A percentile compares a stretch with the other conserved stretches of the same genome.
Conservation (phyloP, 2,113 vertebrate species). For the Oncorhynchus clarkii region DNA sequence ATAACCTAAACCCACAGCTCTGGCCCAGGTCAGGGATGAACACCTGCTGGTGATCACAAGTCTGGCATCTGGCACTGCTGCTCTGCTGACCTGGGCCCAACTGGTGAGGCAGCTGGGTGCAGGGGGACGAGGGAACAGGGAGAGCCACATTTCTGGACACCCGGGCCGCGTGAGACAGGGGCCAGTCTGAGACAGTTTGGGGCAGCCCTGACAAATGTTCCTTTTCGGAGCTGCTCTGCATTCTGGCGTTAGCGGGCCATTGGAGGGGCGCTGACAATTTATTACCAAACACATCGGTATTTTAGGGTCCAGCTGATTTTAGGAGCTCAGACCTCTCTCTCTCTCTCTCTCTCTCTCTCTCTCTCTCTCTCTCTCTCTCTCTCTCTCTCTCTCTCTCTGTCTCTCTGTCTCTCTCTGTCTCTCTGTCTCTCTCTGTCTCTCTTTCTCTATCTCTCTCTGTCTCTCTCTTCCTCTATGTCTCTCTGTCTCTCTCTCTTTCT, state of each 20-base stretch:
- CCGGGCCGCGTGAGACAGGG: constrained; percentile 54
- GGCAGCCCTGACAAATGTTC: constrained; percentile 65
- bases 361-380: constrained; percentile 1
- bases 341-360: not conserved
- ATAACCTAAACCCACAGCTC: constrained; percentile 16
- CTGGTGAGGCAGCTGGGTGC: constrained; percentile 71
- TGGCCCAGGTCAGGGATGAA: constrained; percentile 42
- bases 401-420: too few species aligned
- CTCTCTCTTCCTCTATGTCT: too few species aligned
- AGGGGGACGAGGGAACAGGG: constrained; percentile 30
- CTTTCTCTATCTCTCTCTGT: too few species aligned
- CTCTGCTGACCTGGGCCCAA: constrained; percentile 68
- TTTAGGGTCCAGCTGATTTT: constrained; percentile 74
- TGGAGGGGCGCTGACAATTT: constrained; percentile 71
- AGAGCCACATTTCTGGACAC: constrained; percentile 68
- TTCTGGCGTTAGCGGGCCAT: constrained; percentile 46
- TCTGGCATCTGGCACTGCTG: constrained; percentile 31
- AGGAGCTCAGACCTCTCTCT: too few species aligned
- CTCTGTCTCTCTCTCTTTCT: too few species aligned
- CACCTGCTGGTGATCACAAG: constrained; percentile 43
- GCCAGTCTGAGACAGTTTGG: constrained; percentile 66
- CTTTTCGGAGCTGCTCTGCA: constrained; percentile 8
- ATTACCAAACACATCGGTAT: constrained; percentile 74
- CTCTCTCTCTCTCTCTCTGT: too few species aligned
- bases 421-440: too few species aligned